phyloP scores from a whole-genome alignment of 2,113 vertebrate genomes.

The Rallus limicola region DNA sequence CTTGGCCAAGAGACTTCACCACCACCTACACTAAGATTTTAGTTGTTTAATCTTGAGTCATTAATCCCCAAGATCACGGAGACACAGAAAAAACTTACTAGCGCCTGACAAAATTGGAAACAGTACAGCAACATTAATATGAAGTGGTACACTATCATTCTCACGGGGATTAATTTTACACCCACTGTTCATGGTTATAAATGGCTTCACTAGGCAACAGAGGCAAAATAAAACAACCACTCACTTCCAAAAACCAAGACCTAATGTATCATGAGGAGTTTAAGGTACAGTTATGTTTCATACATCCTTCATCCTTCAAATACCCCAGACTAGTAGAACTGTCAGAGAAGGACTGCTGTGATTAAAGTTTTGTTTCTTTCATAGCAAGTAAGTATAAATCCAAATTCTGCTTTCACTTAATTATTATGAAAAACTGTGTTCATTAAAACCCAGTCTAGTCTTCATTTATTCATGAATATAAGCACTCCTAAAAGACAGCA shows the following conservation, averaged over 20 bases:
- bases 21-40: background rate
- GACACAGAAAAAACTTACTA: background rate
- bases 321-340: background rate
- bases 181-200: conserved; percentile 41
- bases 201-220: conserved; percentile 24
- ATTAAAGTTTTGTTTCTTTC: background rate
- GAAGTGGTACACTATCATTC: background rate
- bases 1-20: background rate
- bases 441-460: background rate
- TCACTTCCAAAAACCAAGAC: background rate
- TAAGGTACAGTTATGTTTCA: background rate
- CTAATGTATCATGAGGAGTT: background rate
- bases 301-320: background rate
- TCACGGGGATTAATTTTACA: background rate
- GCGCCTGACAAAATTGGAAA: background rate
- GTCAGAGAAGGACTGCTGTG: background rate
- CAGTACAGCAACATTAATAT: background rate
- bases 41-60: background rate
- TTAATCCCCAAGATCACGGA: background rate
- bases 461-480: background rate
- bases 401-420: background rate
- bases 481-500: background rate
- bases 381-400: background rate
- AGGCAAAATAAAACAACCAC: background rate
- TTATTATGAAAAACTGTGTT: background rate